Conservation (phyloP, 2,113 vertebrate genomes). For the Ctenomys sociabilis region DNA sequence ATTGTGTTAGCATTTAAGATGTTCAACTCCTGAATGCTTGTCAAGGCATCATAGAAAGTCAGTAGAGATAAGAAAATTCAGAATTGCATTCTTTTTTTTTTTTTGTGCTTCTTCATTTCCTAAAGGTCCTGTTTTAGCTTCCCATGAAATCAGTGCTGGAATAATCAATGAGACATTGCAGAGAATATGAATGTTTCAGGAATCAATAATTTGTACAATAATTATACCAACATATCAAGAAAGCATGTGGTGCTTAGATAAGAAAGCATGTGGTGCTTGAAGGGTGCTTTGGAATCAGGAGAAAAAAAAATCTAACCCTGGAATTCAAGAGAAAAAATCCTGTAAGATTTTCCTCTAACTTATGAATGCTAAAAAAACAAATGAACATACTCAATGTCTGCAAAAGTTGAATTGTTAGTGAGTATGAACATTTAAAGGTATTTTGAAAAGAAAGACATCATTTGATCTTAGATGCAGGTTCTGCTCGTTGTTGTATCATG, state of each 20-base stretch:
- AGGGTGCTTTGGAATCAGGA: no score
- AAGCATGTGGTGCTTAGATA: slow-evolving; percentile 52
- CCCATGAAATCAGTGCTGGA: slow-evolving; percentile 83
- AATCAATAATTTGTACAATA: slow-evolving; percentile 84
- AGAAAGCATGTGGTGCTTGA: slow-evolving; percentile 78
- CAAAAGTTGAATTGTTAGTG: neutral
- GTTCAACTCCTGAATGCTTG: slow-evolving; percentile 67
- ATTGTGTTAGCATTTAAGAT: slow-evolving; percentile 70
- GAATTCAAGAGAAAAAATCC: slow-evolving; percentile 55
- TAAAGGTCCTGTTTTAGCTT: slow-evolving; percentile 79
- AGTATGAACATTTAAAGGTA: slow-evolving; percentile 2
- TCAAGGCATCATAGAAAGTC: slow-evolving; percentile 74
- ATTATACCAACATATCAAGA: slow-evolving; percentile 76
- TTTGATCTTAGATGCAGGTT: neutral
- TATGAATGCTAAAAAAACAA: slow-evolving; percentile 40
- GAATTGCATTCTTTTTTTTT: slow-evolving; percentile 82
- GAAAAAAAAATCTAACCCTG: slow-evolving; percentile 45
- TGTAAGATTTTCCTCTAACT: slow-evolving; percentile 1
- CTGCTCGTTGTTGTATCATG: neutral
- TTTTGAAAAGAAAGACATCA: neutral
- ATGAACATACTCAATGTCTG: neutral
- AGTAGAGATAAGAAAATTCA: slow-evolving; percentile 72
- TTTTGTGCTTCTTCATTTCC: slow-evolving; percentile 78
- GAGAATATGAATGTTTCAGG: slow-evolving; percentile 83
- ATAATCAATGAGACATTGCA: slow-evolving; percentile 82